Base-by-base conservation (phyloP, 2,797 vertebrate species). In the Artibeus lituratus region DNA sequence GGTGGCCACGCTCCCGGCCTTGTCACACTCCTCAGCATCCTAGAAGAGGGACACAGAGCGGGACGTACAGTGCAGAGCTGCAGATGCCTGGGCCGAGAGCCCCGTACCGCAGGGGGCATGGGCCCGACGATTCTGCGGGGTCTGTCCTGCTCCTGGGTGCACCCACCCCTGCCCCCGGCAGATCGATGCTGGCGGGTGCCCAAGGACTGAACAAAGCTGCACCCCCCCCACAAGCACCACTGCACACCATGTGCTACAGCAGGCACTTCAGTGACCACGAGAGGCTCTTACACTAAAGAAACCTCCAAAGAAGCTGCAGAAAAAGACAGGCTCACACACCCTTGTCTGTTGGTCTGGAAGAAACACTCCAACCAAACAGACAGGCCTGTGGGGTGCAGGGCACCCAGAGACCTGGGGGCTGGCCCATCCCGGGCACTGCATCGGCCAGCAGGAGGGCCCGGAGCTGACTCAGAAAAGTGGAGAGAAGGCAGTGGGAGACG, bases 1-100 rank as follows among this genome's bases (percentile, higher is more conserved):
- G 0, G 99, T 99, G 80, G 99, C 99, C 97, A 99, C 99, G 0
- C 99, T 99, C 87, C 99, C 99, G 3, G 99, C 99, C 98, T 99
- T 99, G 97, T 99, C 99, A 94, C 99, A 99, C 96, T 99, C 99
- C 98, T 99, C 99, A 0, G 99, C 99, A 97, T 99, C 99, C 99
- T 99, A 91, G 73, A 95, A 94, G 24, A 85, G 87, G 21, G 53
- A 70, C 24, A 76, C 47, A 85, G 29, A 80, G 12, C 72, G 24
- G 11, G 24, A 8, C 24, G 19, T 55, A 62, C 10, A 57, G 76
- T 16, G n/a, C 42, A n/a, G 29, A 62, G 59, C 32, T 37, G 22
- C 37, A 65, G 84, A 24, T 5, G 32, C 42, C 53, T 0, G 4
- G 16, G 47, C 47, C 12, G 12, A 67, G 4, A 10, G 10, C 53